Base-by-base conservation (phyloP, 2,113 vertebrate species). In the Merops nubicus region DNA sequence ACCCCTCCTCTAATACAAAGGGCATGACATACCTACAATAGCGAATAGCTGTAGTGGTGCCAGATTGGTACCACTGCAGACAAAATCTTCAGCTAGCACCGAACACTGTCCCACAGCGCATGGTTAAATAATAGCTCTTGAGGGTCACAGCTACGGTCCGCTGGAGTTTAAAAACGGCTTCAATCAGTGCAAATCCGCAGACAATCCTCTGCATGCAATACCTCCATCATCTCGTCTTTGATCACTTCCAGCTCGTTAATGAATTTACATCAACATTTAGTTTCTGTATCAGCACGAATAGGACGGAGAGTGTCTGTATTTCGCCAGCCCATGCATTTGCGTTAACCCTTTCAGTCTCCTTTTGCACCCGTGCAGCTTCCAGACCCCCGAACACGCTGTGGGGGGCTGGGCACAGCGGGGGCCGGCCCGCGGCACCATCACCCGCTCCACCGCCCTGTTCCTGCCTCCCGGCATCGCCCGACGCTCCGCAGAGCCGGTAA, bases 361-460 rank as follows among this genome's bases (percentile, higher is more conserved):
- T 38, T 5, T 20, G 43, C 76, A 51, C 48, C 34, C n/a, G 9
- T 1, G 5, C 34, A 63, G 7, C 73, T 47, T 54, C 47, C 7
- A 23, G n/a, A 34, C 74, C 5, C 47, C 53, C 20, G 22, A 63
- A 22, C 25, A 45, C 7, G 57, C 42, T 9, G 40, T 13, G 29
- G 23, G 8, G 40, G 64, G 33, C 2, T 8, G 21, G n/a, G n/a
- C 43, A 9, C 57, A 5, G 33, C 29, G 28, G 16, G 2, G 17
- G 9, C 69, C 48, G 6, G 21, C 14, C 31, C n/a, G n/a, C n/a
- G 1, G 4, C 79, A 53, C 25, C 53, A 53, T 8, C 4, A 17
- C 3, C 33, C 1, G 1, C 8, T 59, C 43, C 3, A 47, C 17
- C 4, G 1, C 2, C 12, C 9, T 18, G 5, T 22, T 17, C 5